A percentile compares a stretch with the other conserved stretches of the same genome.
Conservation (phyloP, 2,113 vertebrate species). For the Gallinago undulata region DNA sequence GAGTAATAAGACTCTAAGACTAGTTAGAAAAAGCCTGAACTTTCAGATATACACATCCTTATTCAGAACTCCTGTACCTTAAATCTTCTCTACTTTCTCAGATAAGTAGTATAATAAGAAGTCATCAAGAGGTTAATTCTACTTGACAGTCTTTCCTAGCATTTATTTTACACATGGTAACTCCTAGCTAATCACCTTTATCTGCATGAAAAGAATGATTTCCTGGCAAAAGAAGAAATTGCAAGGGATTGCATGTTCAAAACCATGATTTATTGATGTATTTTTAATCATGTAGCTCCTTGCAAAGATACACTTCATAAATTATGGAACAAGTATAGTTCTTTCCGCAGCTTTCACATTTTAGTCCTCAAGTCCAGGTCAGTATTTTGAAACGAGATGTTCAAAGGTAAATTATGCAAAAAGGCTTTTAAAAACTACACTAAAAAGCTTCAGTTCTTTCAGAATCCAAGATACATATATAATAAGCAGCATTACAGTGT, state of each 20-base stretch:
- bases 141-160: not conserved
- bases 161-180: not conserved
- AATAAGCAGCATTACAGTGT: constrained; percentile 33
- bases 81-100: not conserved
- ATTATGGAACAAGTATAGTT: constrained; percentile 11
- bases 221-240: constrained; percentile 47
- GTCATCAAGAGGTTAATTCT: not conserved
- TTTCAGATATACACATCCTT: not conserved
- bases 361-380: constrained; percentile 22
- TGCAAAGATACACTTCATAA: constrained; percentile 50
- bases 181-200: not conserved
- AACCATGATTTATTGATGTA: constrained; percentile 58
- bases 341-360: constrained; percentile 32
- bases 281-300: constrained; percentile 39
- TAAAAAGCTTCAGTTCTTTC: constrained; percentile 49
- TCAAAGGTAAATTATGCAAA: constrained; percentile 3
- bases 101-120: not conserved
- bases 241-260: constrained; percentile 33
- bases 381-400: constrained; percentile 17
- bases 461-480: constrained; percentile 44
- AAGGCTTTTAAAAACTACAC: not conserved
- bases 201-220: not conserved
- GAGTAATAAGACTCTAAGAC: not conserved
- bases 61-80: not conserved
- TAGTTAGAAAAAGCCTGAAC: not conserved